Evolutionary conservation across 2,797 vertebrate species (phyloP).

Genomic region (Channallabes apus): DNA sequence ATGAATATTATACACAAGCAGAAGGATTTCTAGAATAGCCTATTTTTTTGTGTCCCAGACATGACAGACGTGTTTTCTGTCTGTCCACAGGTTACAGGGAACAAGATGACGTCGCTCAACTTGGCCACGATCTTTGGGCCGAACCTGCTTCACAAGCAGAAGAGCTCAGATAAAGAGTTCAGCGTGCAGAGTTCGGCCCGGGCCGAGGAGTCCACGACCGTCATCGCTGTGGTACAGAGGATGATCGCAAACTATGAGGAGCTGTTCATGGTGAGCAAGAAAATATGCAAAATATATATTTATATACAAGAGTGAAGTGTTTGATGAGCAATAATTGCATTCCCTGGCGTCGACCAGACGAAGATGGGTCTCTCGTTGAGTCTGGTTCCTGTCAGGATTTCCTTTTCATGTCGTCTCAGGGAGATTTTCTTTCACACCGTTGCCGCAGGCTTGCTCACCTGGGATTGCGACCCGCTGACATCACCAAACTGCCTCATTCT

Average conservation of each 20-base stretch:
- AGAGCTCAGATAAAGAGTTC: constrained; percentile 95
- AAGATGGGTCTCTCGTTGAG: neutral
- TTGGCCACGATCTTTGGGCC: constrained; percentile 97
- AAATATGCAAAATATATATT: neutral
- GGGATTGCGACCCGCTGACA: neutral
- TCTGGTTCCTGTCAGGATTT: neutral
- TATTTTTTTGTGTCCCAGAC: neutral
- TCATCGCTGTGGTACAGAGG: constrained; percentile 89
- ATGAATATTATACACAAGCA: neutral
- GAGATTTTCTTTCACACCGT: neutral
- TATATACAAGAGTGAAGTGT: neutral
- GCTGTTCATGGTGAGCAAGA: constrained; percentile 85
- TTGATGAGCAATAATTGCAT: neutral
- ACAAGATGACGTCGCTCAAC: constrained; percentile 97
- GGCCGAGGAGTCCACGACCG: constrained; percentile 90
- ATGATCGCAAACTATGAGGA: constrained; percentile 87
- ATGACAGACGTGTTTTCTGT: neutral
- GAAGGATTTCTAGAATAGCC: neutral
- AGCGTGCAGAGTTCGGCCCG: constrained; percentile 90
- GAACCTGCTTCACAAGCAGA: constrained; percentile 93
- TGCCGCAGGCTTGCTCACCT: neutral
- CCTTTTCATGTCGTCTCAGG: neutral
- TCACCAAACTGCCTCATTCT: neutral
- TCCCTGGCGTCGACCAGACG: neutral
- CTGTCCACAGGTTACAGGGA: constrained; percentile 84